phyloP scores from a whole-genome alignment of 2,888 invertebrate species.

The Molorchus minor region DNA sequence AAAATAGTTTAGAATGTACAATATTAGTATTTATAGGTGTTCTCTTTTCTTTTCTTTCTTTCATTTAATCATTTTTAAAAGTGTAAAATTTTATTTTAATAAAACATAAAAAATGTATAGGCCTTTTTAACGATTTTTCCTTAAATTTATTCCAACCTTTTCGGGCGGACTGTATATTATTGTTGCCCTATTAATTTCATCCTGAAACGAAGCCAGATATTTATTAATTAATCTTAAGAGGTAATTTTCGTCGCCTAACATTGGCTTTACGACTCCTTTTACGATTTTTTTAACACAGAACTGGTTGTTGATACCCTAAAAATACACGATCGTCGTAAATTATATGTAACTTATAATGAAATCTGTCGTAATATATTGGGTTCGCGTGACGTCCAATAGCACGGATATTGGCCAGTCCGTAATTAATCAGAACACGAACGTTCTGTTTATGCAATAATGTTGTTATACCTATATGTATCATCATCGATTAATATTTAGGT shows the following conservation, averaged over 20 bases:
- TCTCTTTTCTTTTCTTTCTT: no score
- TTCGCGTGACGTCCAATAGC: background rate
- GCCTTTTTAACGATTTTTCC: background rate
- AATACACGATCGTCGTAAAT: background rate
- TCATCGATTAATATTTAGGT: background rate
- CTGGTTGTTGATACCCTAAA: background rate
- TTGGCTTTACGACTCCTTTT: no score
- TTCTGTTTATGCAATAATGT: background rate
- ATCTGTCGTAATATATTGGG: background rate
- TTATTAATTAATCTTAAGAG: no score
- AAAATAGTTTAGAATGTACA: no score
- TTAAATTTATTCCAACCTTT: background rate
- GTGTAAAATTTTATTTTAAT: no score
- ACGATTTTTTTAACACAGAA: no score
- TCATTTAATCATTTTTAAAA: no score
- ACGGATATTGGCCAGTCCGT: background rate
- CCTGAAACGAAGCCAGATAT: no score
- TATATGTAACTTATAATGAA: conserved; percentile 9
- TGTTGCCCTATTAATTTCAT: no score
- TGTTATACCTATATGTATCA: background rate
- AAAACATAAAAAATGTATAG: background rate
- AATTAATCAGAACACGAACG: background rate
- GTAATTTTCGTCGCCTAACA: no score
- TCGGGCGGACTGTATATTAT: background rate
- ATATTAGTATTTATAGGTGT: no score